phyloP scores from a whole-genome alignment of 2,888 invertebrate species.

The Conchocele bisecta region DNA sequence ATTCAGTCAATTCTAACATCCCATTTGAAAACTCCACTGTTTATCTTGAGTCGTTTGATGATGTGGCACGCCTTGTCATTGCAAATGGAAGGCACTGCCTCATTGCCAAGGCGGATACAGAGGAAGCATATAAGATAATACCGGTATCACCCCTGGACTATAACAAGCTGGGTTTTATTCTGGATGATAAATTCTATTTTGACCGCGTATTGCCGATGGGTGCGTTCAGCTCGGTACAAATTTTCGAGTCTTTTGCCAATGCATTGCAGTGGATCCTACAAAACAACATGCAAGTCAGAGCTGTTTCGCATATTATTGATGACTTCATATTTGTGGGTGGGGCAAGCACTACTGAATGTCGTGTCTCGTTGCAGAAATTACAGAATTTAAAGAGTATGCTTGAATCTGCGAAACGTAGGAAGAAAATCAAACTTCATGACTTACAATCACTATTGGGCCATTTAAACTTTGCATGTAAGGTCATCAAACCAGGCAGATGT shows the following conservation, averaged over 20 bases:
- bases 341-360: background rate
- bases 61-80: constrained; percentile 5
- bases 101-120: too few species aligned
- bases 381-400: background rate
- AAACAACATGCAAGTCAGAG: background rate
- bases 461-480: constrained; percentile 37
- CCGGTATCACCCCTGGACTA: too few species aligned
- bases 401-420: background rate
- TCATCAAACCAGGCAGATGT: constrained; percentile 21
- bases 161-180: constrained; percentile 41
- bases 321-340: constrained; percentile 32
- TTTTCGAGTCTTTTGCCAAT: constrained; percentile 22
- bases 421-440: constrained; percentile 3
- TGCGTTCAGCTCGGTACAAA: constrained; percentile 6
- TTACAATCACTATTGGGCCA: constrained; percentile 19
- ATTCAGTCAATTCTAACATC: background rate
- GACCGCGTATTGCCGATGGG: constrained; percentile 19
- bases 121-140: too few species aligned
- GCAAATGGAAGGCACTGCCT: too few species aligned
- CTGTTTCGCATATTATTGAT: constrained; percentile 34
- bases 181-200: constrained; percentile 27
- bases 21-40: background rate
- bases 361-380: background rate
- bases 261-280: constrained; percentile 32
- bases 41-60: constrained; percentile 21